These are phyloP conservation scores for Hermodice carunculata DNA, from an alignment of 2,888 invertebrate species.

Conservation along the genomic window DNA sequence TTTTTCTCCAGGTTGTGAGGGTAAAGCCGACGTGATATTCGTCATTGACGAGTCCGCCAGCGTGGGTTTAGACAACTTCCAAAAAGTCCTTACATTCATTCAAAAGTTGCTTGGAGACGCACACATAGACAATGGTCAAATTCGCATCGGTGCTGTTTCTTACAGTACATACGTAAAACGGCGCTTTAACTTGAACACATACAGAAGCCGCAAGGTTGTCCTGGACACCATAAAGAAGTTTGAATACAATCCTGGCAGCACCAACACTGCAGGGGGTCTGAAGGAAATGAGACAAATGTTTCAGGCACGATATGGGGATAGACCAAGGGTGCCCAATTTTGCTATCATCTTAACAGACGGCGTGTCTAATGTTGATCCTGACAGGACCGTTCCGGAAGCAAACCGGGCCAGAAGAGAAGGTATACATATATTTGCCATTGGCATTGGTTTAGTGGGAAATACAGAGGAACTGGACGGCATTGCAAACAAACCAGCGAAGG, in stretches of 20 bases:
- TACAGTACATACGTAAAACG: slow-evolving; percentile 25
- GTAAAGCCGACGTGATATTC: slow-evolving; percentile 32
- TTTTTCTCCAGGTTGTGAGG: slow-evolving; percentile 25
- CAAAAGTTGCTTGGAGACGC: slow-evolving; percentile 26
- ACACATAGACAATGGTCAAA: slow-evolving; percentile 30
- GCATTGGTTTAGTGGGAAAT: slow-evolving; percentile 24
- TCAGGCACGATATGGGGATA: slow-evolving; percentile 15
- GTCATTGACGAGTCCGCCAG: slow-evolving; percentile 38
- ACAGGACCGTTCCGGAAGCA: slow-evolving; percentile 31
- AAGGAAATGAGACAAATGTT: slow-evolving; percentile 20
- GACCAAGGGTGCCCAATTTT: slow-evolving; percentile 29
- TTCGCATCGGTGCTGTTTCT: slow-evolving; percentile 30
- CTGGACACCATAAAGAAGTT: slow-evolving; percentile 18
- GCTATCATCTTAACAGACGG: slow-evolving; percentile 38
- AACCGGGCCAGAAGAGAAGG: slow-evolving; percentile 17
- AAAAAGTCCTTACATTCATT: slow-evolving; percentile 23
- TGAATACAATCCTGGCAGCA: slow-evolving; percentile 28
- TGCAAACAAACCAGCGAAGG: slow-evolving; percentile 1
- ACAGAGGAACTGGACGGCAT: too few relatives aligned
- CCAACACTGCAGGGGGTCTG: slow-evolving; percentile 32
- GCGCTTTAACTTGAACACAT: slow-evolving; percentile 25
- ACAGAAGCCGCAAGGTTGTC: slow-evolving; percentile 12
- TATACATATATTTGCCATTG: slow-evolving; percentile 23
- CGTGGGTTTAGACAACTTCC: slow-evolving; percentile 31
- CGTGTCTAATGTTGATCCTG: slow-evolving; percentile 26